Evolutionary conservation across 2,888 invertebrate species (phyloP), one percentile per base, ranked within the genome.

Genomic region (Terebella lapidaria): DNA sequence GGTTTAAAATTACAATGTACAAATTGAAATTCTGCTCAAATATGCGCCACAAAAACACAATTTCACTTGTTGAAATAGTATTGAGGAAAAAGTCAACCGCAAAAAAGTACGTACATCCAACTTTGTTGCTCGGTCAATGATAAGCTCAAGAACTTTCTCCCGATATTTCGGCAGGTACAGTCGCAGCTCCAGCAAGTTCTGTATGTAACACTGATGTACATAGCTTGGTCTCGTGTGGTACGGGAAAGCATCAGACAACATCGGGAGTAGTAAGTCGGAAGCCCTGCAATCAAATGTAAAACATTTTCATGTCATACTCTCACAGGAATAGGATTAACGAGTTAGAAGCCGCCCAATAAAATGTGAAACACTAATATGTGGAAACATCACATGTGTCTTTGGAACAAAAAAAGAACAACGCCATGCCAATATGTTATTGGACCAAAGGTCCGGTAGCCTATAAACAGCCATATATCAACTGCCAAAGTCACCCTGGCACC

Each of bases 121-220:
- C 51, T 72, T 72, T 2, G 76, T 65, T 66, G 78, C 91, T 89
- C 88, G 90, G 71, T 88, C 87, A 65, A 92, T 83, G 71, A 93
- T 85, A 59, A 91, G 82, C 65, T 87, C 85, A 69, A 94, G 82
- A 29, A 94, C 84, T 66, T 87, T 85, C 67, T 86, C 85, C 55
- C 87, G 84, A 56, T 90, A 83, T 0, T 85, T 83, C 0, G 91
- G 90, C 67, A 89, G 85, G 76, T 91, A 91, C 49, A 87, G 85
- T 61, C 87, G 82, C 67, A 92, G 84, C 84, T 87, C 86, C 57
- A 94, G 83, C 49, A 92, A 78, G 79, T 92, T 92, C 73, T 88
- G 86, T 22, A 91, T 77, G 78, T 89, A 94, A 15, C 88, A 86
- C 72, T 89, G 87, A 66, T 91, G 89, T 1, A 85, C 77, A 71